Evolutionary conservation across 2,888 invertebrate species (phyloP), one percentile per base, ranked within the genome.

Genomic region (Lacanobia wlatinum): DNA sequence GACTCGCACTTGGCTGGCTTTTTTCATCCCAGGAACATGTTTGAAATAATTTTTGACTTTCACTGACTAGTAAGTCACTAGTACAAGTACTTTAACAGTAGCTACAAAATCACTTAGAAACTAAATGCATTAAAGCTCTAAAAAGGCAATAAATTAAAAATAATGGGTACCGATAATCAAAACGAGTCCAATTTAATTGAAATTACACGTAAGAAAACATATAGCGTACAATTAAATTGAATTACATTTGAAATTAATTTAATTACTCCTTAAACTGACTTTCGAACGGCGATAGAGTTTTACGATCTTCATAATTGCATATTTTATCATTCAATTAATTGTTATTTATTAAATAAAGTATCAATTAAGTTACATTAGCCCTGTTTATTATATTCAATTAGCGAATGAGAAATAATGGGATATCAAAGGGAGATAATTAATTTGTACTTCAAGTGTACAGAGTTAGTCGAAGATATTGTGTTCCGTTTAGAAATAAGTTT

Each of bases 321-420:
- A 73, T 81, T 84, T 79, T 73, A 75, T 70, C 70, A 78, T 76
- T 75, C 69, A 75, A 80, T 84, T 82, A 78, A 81, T 75, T 78
- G 67, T 70, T 60, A 70, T 81, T 87, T 76, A 82, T 73, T 78
- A 70, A 70, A 83, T 82, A 70, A 68, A 82, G 64, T 68, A 68
- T 58, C 76, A 86, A 87, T 81, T 81, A 82, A 67, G 70, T 83
- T 76, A 62, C 64, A 80, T 87, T 80, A 77, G 65, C 50, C 63
- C 40, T 81, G 69, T 86, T 83, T 78, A 85, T 87, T 71, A 74
- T 71, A 65, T 79, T 85, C 68, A 77, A 81, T 86, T 67, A 77
- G 72, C 40, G 66, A 74, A 70, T 76, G 62, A 78, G 76, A 71
- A 73, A 71, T 80, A 78, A 82, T 76, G 64, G 55, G 9, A 73